These are phyloP conservation scores for honey bee (Apis mellifera) DNA, from an alignment of 1,140 invertebrate genomes.

Conservation along the genomic window Amel_HAv3.1 CM009935.2:3480001-3480500, in stretches of 20 bases:
- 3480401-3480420: conserved; percentile 59
- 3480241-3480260: conserved; percentile 38
- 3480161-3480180: conserved; percentile 72
- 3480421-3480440: conserved; percentile 65
- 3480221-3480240: conserved; percentile 6
- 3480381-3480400: conserved; percentile 45
- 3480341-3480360: conserved; percentile 44
- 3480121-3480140: conserved; percentile 23
- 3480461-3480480: conserved; percentile 81
- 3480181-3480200: neutral
- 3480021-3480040: conserved; percentile 32
- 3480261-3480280: neutral
- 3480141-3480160: conserved; percentile 69
- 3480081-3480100: neutral
- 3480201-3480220: conserved; percentile 33
- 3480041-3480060: conserved; percentile 33
- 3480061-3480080: neutral
- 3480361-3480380: conserved; percentile 25
- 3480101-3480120: no score
- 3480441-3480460: conserved; percentile 77
- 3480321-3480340: no score
- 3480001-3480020: conserved; percentile 47
- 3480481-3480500: conserved; percentile 82
- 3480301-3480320: no score
- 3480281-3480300: no score